Conservation (phyloP, 2,888 invertebrate genomes). For the Drosophila sordidapex region DNA sequence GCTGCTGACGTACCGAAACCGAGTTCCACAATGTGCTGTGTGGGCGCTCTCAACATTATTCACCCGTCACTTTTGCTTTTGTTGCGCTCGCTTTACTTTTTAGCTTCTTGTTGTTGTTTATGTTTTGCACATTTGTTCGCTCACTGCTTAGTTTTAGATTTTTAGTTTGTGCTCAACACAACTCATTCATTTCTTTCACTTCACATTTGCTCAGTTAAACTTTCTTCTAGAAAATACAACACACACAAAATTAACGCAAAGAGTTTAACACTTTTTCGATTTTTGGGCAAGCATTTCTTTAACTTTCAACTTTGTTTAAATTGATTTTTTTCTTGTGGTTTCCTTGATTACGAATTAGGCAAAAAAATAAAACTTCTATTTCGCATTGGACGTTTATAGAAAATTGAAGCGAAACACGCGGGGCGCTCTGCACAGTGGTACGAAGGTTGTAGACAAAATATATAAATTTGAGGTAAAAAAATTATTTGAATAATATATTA, state of each 20-base stretch:
- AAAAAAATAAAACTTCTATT: slow-evolving; percentile 24
- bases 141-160: slow-evolving; percentile 21
- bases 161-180: slow-evolving; percentile 52
- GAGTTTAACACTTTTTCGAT: slow-evolving; percentile 26
- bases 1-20: slow-evolving; percentile 79
- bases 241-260: slow-evolving; percentile 33
- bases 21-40: slow-evolving; percentile 85
- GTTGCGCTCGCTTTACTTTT: slow-evolving; percentile 31
- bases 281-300: slow-evolving; percentile 12
- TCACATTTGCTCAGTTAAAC: slow-evolving; percentile 37
- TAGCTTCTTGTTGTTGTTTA: slow-evolving; percentile 46
- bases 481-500: neutral
- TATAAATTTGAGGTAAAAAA: neutral
- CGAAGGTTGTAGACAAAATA: neutral
- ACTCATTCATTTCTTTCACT: slow-evolving; percentile 46
- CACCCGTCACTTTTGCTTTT: slow-evolving; percentile 76
- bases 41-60: slow-evolving; percentile 86
- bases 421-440: slow-evolving; percentile 52
- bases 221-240: slow-evolving; percentile 60
- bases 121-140: slow-evolving; percentile 46
- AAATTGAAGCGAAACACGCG: slow-evolving; percentile 27
- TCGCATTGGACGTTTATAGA: slow-evolving; percentile 11
- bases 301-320: slow-evolving; percentile 27
- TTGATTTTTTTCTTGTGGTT: slow-evolving; percentile 12
- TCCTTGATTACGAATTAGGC: slow-evolving; percentile 1